Evolutionary conservation across 1,140 invertebrate species (phyloP).

Genomic region (Drosophila novamexicana): DNA sequence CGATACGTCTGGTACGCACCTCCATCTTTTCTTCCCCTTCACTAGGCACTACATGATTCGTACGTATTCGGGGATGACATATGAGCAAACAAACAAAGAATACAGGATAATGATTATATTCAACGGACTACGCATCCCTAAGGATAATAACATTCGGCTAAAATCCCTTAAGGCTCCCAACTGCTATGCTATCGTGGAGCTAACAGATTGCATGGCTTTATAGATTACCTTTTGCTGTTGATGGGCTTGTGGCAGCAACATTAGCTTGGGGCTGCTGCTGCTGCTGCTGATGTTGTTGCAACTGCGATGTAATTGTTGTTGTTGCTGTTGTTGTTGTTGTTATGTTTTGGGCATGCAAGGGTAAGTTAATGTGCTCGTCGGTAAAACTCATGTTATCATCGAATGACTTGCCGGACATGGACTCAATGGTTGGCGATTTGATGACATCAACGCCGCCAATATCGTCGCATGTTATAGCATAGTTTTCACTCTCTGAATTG

Average conservation of each 20-base stretch:
- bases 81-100: constrained; percentile 64
- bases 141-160: constrained; percentile 18
- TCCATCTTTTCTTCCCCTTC: constrained; percentile 80
- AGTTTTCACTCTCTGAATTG: constrained; percentile 84
- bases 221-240: constrained; percentile 67
- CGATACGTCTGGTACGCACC: constrained; percentile 84
- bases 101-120: constrained; percentile 61
- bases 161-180: constrained; percentile 42
- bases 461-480: constrained; percentile 84
- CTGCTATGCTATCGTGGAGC: constrained; percentile 37
- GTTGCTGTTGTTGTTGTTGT: constrained; percentile 35
- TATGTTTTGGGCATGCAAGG: constrained; percentile 66
- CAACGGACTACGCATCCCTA: constrained; percentile 61
- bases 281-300: constrained; percentile 45
- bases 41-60: constrained; percentile 53
- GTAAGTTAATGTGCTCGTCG: constrained; percentile 76
- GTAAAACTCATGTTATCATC: constrained; percentile 84
- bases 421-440: constrained; percentile 84
- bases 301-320: constrained; percentile 52
- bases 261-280: constrained; percentile 44
- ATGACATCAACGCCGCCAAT: constrained; percentile 81
- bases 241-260: constrained; percentile 37
- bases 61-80: constrained; percentile 20
- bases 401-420: constrained; percentile 84
- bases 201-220: constrained; percentile 52